phyloP scores from a whole-genome alignment of 2,888 invertebrate genomes.

The Nephrocerus scutellatus region DNA sequence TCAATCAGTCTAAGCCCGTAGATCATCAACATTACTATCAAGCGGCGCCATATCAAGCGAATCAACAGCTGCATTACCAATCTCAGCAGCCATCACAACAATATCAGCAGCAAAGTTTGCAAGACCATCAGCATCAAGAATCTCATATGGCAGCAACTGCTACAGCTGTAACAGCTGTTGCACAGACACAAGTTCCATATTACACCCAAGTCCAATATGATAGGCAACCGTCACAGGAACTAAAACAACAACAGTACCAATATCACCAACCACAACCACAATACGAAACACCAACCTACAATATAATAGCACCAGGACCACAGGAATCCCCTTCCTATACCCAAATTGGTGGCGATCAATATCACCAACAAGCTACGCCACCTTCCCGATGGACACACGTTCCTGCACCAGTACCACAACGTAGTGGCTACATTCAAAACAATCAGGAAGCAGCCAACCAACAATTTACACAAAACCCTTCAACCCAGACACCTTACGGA shows the following conservation, averaged over 20 bases:
- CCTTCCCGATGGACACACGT: slow-evolving; percentile 22
- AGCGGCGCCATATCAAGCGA: slow-evolving; percentile 12
- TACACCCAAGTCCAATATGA: background rate
- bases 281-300: slow-evolving; percentile 18
- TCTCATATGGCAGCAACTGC: slow-evolving; percentile 16
- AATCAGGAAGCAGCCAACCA: no score
- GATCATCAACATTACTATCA: slow-evolving; percentile 12
- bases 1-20: no score
- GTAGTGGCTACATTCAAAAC: slow-evolving; percentile 19
- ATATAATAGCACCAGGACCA: slow-evolving; percentile 16
- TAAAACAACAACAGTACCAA: slow-evolving; percentile 25
- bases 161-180: slow-evolving; percentile 1
- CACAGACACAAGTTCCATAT: background rate
- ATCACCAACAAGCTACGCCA: slow-evolving; percentile 23
- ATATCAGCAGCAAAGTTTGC: slow-evolving; percentile 23
- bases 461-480: no score
- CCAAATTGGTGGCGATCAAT: slow-evolving; percentile 22
- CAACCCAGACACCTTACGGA: no score
- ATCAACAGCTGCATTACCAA: slow-evolving; percentile 19
- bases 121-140: slow-evolving; percentile 20
- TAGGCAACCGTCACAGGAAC: slow-evolving; percentile 20
- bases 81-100: slow-evolving; percentile 15
- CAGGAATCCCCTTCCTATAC: no score
- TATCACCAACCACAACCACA: slow-evolving; percentile 20
- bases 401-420: slow-evolving; percentile 23